These are phyloP conservation scores for Peromyscus maniculatus DNA, from an alignment of 2,113 vertebrate species.

Conservation along the genomic window DNA sequence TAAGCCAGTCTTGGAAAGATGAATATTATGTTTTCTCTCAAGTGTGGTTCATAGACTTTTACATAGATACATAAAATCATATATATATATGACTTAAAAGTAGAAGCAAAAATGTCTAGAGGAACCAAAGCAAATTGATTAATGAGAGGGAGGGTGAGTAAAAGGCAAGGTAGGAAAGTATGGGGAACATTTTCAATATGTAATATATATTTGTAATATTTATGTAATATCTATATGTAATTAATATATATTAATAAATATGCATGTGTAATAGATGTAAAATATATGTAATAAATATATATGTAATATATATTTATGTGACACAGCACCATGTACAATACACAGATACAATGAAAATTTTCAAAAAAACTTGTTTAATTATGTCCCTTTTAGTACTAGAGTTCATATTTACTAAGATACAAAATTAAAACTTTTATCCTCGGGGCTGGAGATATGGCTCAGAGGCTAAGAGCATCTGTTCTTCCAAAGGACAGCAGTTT, in stretches of 20 bases:
- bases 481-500: background rate
- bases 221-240: too few species aligned
- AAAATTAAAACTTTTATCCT: conserved; percentile 55
- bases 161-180: background rate
- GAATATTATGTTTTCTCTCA: background rate
- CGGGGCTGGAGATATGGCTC: background rate
- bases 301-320: background rate
- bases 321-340: background rate
- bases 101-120: background rate
- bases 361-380: background rate
- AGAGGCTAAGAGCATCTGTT: background rate
- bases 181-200: background rate
- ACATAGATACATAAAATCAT: background rate
- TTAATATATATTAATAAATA: too few species aligned
- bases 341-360: background rate
- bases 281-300: too few species aligned
- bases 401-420: conserved; percentile 38
- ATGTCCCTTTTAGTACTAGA: conserved; percentile 29
- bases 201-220: background rate
- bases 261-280: background rate
- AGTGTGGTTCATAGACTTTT: background rate
- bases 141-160: background rate
- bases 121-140: background rate
- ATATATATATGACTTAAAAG: background rate
- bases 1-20: background rate